Evolutionary conservation across 2,113 vertebrate species (phyloP).

Genomic region (Bungarus multicinctus): DNA sequence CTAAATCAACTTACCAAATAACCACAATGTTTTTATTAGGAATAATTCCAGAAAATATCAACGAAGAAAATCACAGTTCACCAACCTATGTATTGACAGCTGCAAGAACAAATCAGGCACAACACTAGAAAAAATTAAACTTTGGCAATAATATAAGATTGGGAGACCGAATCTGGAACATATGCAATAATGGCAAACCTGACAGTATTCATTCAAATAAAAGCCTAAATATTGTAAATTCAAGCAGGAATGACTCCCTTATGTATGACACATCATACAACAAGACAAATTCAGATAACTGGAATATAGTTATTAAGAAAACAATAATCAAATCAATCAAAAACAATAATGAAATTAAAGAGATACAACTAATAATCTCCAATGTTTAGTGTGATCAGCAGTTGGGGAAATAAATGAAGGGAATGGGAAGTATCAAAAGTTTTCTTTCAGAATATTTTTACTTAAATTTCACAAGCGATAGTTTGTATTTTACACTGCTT

Average conservation of each 20-base stretch:
- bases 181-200: neutral
- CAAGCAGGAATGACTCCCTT: neutral
- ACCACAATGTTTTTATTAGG: neutral
- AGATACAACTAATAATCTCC: neutral
- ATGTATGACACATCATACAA: neutral
- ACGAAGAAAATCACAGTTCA: neutral
- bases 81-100: neutral
- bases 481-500: neutral
- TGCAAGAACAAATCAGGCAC: neutral
- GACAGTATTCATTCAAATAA: neutral
- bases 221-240: neutral
- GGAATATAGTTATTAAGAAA: neutral
- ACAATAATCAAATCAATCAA: neutral
- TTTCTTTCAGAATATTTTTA: neutral
- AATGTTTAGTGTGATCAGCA: neutral
- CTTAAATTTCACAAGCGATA: neutral
- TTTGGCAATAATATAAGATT: neutral
- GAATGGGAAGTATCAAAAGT: neutral
- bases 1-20: neutral
- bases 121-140: neutral
- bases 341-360: neutral
- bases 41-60: neutral
- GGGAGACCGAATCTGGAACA: neutral
- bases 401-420: neutral
- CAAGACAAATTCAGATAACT: neutral